A percentile compares a stretch with the other conserved stretches of the same genome.
Conservation (phyloP, 2,888 invertebrate species). For the Stenchaetothrips biformis region DNA sequence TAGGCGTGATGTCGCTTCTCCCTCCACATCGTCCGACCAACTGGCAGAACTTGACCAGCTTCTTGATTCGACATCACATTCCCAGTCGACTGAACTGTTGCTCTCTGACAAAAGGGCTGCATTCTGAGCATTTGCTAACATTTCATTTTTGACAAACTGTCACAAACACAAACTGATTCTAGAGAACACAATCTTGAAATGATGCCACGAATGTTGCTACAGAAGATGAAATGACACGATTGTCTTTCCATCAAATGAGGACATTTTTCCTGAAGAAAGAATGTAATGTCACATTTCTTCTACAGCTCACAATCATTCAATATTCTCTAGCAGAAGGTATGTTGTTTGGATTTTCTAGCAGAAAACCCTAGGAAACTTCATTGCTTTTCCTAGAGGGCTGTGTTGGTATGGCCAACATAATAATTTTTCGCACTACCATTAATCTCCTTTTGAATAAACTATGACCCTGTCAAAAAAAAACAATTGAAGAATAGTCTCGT, state of each 20-base stretch:
- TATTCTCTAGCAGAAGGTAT: neutral
- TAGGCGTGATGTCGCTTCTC: neutral
- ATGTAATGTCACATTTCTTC: neutral
- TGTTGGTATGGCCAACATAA: neutral
- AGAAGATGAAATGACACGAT: too few species aligned
- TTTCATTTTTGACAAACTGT: neutral
- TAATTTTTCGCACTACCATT: neutral
- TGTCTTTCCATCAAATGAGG: too few species aligned
- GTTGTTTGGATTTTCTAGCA: slow-evolving; percentile 5
- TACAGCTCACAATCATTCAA: neutral
- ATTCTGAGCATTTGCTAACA: neutral
- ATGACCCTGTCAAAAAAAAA: too few species aligned
- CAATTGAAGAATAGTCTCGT: neutral
- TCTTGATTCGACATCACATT: neutral
- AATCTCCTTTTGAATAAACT: too few species aligned
- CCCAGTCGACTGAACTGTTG: neutral
- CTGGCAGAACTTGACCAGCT: slow-evolving; percentile 9
- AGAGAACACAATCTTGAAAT: too few species aligned
- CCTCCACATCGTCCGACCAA: slow-evolving; percentile 4
- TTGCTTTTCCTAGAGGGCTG: neutral
- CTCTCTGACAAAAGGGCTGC: neutral
- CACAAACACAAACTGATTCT: neutral
- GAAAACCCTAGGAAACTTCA: neutral
- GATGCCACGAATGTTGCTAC: too few species aligned
- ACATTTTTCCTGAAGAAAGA: neutral